Conservation (phyloP, 2,113 vertebrate species). For the Dicaeum eximium region DNA sequence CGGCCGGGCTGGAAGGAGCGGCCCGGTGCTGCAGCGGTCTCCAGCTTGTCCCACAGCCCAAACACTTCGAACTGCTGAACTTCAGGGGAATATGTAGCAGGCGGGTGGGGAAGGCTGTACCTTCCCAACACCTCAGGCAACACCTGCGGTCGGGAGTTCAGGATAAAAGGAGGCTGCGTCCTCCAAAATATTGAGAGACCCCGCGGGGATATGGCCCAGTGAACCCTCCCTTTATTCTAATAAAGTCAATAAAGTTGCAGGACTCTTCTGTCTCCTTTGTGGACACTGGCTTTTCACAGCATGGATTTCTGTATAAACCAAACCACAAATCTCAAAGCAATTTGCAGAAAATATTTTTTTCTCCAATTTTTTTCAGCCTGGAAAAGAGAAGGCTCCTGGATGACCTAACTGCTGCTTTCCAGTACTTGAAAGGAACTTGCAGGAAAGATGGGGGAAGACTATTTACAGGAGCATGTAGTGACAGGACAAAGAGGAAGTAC, state of each 20-base stretch:
- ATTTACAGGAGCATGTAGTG: not conserved
- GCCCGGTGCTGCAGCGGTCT: not conserved
- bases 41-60: not conserved
- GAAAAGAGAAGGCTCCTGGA: not conserved
- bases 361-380: not conserved
- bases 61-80: not conserved
- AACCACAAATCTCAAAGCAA: not conserved
- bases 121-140: not conserved
- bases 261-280: not conserved
- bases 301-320: not conserved
- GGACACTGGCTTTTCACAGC: not conserved
- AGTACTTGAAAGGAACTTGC: not conserved
- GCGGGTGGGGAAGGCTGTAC: not conserved
- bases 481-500: not conserved
- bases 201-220: no score
- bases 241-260: not conserved
- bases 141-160: accelerated
- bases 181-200: not conserved
- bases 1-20: no score
- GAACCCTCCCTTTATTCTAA: not conserved
- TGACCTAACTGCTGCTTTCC: not conserved
- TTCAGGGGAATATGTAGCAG: not conserved
- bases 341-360: not conserved
- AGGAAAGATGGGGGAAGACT: not conserved
- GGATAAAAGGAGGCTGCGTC: not conserved